Base-by-base conservation (phyloP, 2,113 vertebrate species). In the Azemiops feae region DNA sequence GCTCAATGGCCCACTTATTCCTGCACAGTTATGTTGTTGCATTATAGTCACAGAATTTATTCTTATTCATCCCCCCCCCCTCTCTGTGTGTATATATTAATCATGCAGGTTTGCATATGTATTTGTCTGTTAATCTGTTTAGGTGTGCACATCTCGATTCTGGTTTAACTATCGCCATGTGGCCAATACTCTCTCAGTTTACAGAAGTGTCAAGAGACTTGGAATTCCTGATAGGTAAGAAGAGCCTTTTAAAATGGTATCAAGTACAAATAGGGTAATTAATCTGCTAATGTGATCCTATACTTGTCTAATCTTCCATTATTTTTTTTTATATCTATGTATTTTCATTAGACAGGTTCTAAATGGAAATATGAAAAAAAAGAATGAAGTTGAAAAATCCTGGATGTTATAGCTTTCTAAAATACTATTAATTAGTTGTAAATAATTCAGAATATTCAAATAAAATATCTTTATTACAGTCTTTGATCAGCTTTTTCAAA, bases 111-210 rank as follows among this genome's bases (percentile, higher is more conserved):
- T 50, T 50, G 47, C 47, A 50, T 50, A 50, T 50, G 8, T 50
- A n/a, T 50, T 93, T 91, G 94, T 58, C 89, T 94, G 93, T 95
- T 91, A 74, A 95, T 93, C 43, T 50, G 95, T 92, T 87, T 95
- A 99, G 99, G 99, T 99, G 89, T 99, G 99, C 55, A 99, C 99
- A 0, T 99, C 99, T 85, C 98, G 99, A 90, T 99, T 99, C 97
- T 99, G 99, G 99, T 99, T 99, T 96, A 99, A 99, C 97, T 99
- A 99, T 93, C 98, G 99, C 12, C 99, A 99, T 94, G 99, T 99
- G 95, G 99, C 99, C 95, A 99, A 99, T 93, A 99, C 98, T 1
- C 97, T 99, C 43, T 99, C 99, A 0, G 98, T 99, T 20, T 99
- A 99, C 95, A 98, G 99, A 97, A 99, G 99, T 86, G 99, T 99